Conservation (phyloP, 2,888 invertebrate genomes). For the Chouioia cunea region DNA sequence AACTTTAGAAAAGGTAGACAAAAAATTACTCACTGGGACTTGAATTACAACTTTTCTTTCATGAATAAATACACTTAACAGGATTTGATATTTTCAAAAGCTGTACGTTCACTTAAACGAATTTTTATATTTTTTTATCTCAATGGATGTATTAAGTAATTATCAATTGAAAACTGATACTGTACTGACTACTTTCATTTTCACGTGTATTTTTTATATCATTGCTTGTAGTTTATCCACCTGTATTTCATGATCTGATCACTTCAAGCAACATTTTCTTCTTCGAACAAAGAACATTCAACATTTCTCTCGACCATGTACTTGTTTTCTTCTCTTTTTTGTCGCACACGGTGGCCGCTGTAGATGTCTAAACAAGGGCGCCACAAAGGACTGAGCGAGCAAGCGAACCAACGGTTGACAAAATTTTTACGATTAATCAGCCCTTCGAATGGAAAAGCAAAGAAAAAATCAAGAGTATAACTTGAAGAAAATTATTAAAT, state of each 20-base stretch:
- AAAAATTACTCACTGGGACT: slow-evolving; percentile 14
- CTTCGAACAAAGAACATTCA: too few species aligned
- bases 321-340: not conserved
- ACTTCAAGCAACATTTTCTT: too few species aligned
- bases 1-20: not conserved
- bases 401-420: not conserved
- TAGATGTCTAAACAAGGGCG: not conserved
- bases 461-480: slow-evolving; percentile 7
- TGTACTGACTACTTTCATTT: too few species aligned
- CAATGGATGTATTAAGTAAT: too few species aligned
- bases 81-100: not conserved
- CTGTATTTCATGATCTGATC: too few species aligned
- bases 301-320: too few species aligned
- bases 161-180: too few species aligned
- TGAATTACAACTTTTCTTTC: slow-evolving; percentile 35
- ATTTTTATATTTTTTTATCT: slow-evolving; percentile 6
- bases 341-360: too few species aligned
- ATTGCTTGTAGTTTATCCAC: not conserved
- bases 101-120: not conserved
- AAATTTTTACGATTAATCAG: slow-evolving; percentile 46
- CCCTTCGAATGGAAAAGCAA: slow-evolving; percentile 23
- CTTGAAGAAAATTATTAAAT: slow-evolving; percentile 24
- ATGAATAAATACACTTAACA: slow-evolving; percentile 20
- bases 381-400: not conserved
- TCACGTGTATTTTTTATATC: not conserved